Percentiles rank a stretch among this genome's conserved stretches.
Conservation (phyloP, 2,797 vertebrate species). For the Pseudopleuronectes americanus region DNA sequence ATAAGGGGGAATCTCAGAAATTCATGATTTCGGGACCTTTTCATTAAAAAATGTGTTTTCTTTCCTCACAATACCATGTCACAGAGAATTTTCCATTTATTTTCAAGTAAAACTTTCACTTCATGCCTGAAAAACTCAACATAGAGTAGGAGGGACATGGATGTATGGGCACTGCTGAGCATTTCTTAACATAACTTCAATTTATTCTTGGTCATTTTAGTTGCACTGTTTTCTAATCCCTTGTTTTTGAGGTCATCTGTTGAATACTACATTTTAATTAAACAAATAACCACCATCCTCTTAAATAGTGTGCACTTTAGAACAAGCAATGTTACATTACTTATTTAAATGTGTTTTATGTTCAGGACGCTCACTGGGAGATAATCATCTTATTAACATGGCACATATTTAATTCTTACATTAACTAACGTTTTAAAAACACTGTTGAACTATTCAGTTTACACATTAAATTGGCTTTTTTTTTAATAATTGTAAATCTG, state of each 20-base stretch:
- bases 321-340: slow-evolving; percentile 4
- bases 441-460: too few species aligned
- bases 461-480: too few species aligned
- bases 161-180: too few species aligned
- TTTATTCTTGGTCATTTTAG: neutral
- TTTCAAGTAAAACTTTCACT: too few species aligned
- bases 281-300: neutral
- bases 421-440: neutral
- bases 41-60: neutral
- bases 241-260: neutral
- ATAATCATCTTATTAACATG: neutral
- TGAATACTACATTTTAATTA: neutral
- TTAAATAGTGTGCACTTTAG: slow-evolving; percentile 5
- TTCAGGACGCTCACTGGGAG: neutral
- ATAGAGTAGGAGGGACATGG: neutral
- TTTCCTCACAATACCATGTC: neutral
- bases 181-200: too few species aligned
- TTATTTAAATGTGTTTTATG: slow-evolving; percentile 8
- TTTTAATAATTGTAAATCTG: too few species aligned
- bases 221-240: neutral
- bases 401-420: neutral
- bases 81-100: neutral
- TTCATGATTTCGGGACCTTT: neutral
- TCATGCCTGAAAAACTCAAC: neutral
- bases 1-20: too few species aligned